Base-by-base conservation (phyloP, 2,797 vertebrate species). In the Leptodactylus fallax region DNA sequence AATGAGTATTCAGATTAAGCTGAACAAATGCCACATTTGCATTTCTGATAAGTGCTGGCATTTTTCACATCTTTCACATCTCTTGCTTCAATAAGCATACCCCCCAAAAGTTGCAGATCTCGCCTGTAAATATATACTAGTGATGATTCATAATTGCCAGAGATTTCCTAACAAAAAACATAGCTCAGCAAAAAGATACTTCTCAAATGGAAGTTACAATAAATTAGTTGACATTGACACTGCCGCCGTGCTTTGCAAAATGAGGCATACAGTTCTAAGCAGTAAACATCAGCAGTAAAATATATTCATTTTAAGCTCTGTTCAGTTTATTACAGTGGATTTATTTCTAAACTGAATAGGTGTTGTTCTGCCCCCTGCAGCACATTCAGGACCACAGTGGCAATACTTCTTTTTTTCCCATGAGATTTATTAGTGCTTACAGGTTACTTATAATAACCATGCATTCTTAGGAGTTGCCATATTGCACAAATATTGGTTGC, bases 21-120 rank as follows among this genome's bases (percentile, higher is more conserved):
- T 93, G 91, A 95, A 94, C 92, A 95, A 96, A 96, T 95, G 94
- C 92, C 94, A 94, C 94, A 95, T 95, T 95, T 95, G 92, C 95
- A 96, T 95, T 94, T 95, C 92, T 2, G 89, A 93, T 94, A 94
- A 95, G 90, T 90, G 78, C 90, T 90, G 90, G 90, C 90, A 90
- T 93, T 95, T 93, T 93, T 91, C 72, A 81, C 69, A 82, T 90
- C 90, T 93, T 79, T 86, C 67, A 88, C 87, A 92, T 90, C 88
- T 91, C 61, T 90, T 77, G 11, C 91, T 93, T 93, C 85, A 91
- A 90, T 87, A 90, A 91, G 86, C 90, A 85, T 87, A 91, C 91
- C 92, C 91, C 71, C 90, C 92, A 91, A 92, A 92, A 91, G 78
- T 92, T 91, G 87, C 71, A 85, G 90, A 90, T 92, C 92, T 93